These are phyloP conservation scores for Stegostoma tigrinum DNA, from an alignment of 2,113 vertebrate genomes.

Conservation along the genomic window DNA sequence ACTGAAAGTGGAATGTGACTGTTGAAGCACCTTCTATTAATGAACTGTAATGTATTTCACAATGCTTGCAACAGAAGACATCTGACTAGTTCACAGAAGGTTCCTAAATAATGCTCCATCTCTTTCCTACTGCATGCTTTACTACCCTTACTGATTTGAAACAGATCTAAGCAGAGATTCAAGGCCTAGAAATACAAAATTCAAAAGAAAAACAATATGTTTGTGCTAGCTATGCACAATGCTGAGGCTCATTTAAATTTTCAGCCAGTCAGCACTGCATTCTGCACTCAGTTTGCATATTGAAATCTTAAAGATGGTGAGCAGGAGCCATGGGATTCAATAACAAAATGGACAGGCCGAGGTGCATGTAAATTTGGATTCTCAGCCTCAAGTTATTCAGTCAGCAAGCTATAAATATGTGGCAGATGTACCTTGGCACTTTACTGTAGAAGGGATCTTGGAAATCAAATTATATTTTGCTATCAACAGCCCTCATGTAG, in stretches of 20 bases:
- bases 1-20: neutral
- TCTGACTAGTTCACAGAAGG: neutral
- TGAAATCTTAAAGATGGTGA: neutral
- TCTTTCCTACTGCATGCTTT: neutral
- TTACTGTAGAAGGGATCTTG: neutral
- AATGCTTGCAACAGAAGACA: neutral
- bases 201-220: too few species aligned
- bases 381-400: neutral
- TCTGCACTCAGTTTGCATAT: too few species aligned
- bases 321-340: neutral
- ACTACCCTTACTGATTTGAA: neutral
- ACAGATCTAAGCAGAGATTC: neutral
- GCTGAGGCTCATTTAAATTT: too few species aligned
- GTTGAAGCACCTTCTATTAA: neutral
- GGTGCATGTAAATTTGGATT: neutral
- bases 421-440: neutral
- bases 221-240: too few species aligned
- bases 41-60: neutral
- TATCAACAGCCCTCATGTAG: neutral
- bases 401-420: neutral
- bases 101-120: neutral
- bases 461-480: neutral
- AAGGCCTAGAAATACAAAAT: neutral
- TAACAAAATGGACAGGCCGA: neutral
- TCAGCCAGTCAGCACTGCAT: too few species aligned